These are phyloP conservation scores for Drosophila navojoa DNA, from an alignment of 1,140 invertebrate species.

Conservation along the genomic window DNA sequence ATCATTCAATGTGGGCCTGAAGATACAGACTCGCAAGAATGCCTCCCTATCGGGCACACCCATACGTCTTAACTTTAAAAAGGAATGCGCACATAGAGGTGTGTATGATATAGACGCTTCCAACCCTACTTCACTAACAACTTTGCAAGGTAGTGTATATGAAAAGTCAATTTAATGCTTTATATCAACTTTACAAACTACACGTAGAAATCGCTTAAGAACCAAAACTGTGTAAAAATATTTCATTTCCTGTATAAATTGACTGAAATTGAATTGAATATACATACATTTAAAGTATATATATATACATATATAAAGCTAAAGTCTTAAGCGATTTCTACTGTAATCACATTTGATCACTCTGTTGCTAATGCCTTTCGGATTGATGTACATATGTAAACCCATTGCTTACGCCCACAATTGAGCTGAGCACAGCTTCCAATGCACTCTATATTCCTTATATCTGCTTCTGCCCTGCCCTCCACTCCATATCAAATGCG, in stretches of 20 bases:
- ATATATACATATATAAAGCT: background rate
- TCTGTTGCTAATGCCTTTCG: constrained; percentile 12
- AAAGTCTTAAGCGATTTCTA: constrained; percentile 22
- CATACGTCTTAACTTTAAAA: constrained; percentile 93
- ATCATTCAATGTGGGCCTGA: constrained; percentile 93
- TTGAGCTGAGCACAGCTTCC: constrained; percentile 4
- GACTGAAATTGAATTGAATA: background rate
- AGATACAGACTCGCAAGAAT: constrained; percentile 91
- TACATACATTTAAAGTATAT: background rate
- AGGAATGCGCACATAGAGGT: constrained; percentile 97
- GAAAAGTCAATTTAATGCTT: constrained; percentile 76
- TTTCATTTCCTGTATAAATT: too few species aligned
- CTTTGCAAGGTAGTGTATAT: constrained; percentile 84
- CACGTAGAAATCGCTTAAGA: constrained; percentile 25
- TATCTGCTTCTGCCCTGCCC: too few species aligned
- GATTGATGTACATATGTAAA: background rate
- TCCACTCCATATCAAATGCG: too few species aligned
- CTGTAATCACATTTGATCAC: constrained; percentile 29
- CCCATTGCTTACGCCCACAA: background rate
- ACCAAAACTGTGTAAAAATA: too few species aligned
- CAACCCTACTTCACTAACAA: constrained; percentile 84
- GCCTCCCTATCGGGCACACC: constrained; percentile 94
- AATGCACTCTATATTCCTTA: too few species aligned
- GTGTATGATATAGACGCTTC: constrained; percentile 86
- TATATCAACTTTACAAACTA: constrained; percentile 42